A percentile compares a stretch with the other conserved stretches of the same genome.
phyloP scores from a whole-genome alignment of 2,113 vertebrate species.

The Reinhardtius hippoglossoides region DNA sequence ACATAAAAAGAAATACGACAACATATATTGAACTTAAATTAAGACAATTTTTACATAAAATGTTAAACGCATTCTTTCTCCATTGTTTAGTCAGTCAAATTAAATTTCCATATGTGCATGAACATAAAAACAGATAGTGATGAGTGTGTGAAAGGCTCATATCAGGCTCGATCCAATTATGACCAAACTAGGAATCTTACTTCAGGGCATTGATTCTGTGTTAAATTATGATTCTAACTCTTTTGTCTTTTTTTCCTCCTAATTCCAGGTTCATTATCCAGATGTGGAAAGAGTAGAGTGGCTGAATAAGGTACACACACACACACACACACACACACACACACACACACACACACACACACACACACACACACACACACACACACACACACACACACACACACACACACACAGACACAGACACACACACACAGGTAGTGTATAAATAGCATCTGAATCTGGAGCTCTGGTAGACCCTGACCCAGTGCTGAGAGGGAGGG shows the following conservation, averaged over 20 bases:
- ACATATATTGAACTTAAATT: too few relatives aligned
- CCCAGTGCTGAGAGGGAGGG: not conserved
- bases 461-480: constrained; percentile 54
- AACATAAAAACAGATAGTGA: too few relatives aligned
- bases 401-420: constrained; percentile 16
- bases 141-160: too few relatives aligned
- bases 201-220: too few relatives aligned
- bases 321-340: constrained; percentile 35
- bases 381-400: constrained; percentile 15
- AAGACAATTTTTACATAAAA: too few relatives aligned
- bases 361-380: constrained; percentile 15
- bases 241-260: constrained; percentile 5
- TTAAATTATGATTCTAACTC: not conserved
- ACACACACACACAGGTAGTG: not conserved
- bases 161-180: too few relatives aligned
- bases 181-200: too few relatives aligned
- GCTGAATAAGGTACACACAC: constrained; percentile 91
- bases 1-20: too few relatives aligned
- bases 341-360: constrained; percentile 15
- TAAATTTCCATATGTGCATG: too few relatives aligned
- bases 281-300: constrained; percentile 97
- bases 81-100: too few relatives aligned
- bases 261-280: constrained; percentile 93
- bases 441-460: constrained; percentile 72
- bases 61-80: too few relatives aligned